Percentiles rank a stretch among this genome's conserved stretches.
Conservation (phyloP, 2,797 vertebrate species). For the Enteromius unitaeniatus region DNA sequence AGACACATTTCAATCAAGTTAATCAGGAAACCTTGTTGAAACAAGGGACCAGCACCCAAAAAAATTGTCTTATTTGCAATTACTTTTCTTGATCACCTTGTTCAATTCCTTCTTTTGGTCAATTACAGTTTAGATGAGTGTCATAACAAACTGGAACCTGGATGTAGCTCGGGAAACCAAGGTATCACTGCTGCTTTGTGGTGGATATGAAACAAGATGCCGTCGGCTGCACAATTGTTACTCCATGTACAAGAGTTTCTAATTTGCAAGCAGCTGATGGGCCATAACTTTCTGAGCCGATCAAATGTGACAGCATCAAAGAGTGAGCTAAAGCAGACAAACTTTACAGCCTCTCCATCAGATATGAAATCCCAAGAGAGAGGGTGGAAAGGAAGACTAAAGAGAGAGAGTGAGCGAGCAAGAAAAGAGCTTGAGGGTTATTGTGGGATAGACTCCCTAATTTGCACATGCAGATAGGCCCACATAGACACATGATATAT, state of each 20-base stretch:
- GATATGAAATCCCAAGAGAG: slow-evolving; percentile 59
- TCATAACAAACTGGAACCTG: slow-evolving; percentile 40
- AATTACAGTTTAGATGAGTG: slow-evolving; percentile 45
- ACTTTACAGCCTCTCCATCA: slow-evolving; percentile 68
- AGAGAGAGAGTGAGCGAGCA: slow-evolving; percentile 29
- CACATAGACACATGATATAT: slow-evolving; percentile 42
- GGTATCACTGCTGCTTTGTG: slow-evolving; percentile 53
- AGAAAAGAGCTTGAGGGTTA: slow-evolving; percentile 54
- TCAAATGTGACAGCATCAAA: slow-evolving; percentile 82
- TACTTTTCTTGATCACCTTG: slow-evolving; percentile 44
- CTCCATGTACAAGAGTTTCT: slow-evolving; percentile 63
- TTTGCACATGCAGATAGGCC: slow-evolving; percentile 39
- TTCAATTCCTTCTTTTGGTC: neutral
- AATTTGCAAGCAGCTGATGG: slow-evolving; percentile 78
- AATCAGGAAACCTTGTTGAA: neutral
- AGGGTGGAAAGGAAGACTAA: slow-evolving; percentile 27
- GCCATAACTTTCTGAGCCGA: slow-evolving; percentile 79
- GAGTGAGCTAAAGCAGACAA: slow-evolving; percentile 77
- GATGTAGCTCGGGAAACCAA: slow-evolving; percentile 49
- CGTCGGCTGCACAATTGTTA: slow-evolving; percentile 60
- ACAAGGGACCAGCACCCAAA: neutral
- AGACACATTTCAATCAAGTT: neutral
- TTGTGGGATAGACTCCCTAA: slow-evolving; percentile 32
- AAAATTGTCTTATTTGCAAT: slow-evolving; percentile 18
- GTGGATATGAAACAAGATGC: slow-evolving; percentile 63